phyloP scores from a whole-genome alignment of 2,888 invertebrate genomes.

The Agonum fuliginosum region DNA sequence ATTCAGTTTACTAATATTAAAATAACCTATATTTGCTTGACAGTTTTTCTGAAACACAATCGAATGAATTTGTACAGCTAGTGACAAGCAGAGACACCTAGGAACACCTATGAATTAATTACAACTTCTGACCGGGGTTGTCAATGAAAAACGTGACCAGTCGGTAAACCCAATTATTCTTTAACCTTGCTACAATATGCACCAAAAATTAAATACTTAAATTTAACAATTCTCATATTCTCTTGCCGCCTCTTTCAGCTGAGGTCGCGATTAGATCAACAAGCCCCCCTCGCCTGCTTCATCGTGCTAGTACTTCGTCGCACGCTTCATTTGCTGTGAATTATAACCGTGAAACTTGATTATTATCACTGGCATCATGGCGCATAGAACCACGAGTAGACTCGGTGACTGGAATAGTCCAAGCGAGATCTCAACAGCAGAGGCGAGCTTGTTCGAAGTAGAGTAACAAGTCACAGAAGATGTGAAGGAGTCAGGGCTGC shows the following conservation, averaged over 20 bases:
- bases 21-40: no score
- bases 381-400: neutral
- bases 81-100: no score
- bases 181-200: no score
- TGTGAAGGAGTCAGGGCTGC: neutral
- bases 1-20: no score
- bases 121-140: no score
- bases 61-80: no score
- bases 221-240: conserved; percentile 4
- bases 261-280: conserved; percentile 10
- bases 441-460: no score
- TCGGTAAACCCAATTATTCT: no score
- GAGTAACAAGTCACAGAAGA: no score
- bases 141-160: no score
- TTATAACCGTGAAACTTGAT: conserved; percentile 60
- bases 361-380: conserved; percentile 54
- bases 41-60: no score
- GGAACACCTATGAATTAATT: neutral
- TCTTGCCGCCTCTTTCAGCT: conserved; percentile 2
- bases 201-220: no score
- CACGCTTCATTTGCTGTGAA: conserved; percentile 60
- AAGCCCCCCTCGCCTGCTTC: neutral
- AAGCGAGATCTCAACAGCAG: neutral
- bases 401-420: conserved; percentile 5
- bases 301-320: neutral